Conservation (phyloP, 2,888 invertebrate genomes). For the Stenotaenia linearis region DNA sequence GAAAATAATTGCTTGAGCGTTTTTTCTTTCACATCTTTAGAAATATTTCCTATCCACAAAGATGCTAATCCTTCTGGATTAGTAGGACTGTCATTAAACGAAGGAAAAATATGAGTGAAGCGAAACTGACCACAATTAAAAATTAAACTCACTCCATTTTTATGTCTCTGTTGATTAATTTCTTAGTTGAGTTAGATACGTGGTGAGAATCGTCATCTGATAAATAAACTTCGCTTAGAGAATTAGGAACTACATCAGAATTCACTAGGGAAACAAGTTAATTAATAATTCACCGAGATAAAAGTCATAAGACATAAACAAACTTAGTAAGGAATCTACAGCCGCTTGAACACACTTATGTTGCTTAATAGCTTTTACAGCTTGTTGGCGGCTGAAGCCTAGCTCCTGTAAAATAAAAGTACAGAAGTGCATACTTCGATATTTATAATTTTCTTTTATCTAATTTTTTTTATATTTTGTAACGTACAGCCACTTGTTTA, state of each 20-base stretch:
- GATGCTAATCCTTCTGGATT: conserved; percentile 51
- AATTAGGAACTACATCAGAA: not conserved
- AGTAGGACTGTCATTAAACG: conserved; percentile 43
- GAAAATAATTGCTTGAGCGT: conserved; percentile 48
- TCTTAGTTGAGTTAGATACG: conserved; percentile 35
- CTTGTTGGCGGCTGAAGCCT: conserved; percentile 47
- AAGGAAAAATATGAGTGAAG: conserved; percentile 13
- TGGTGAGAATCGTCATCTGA: conserved; percentile 45
- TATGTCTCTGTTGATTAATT: conserved; percentile 40
- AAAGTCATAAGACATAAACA: not conserved
- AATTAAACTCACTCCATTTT: conserved; percentile 48
- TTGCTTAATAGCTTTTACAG: conserved; percentile 46
- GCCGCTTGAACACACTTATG: conserved; percentile 47
- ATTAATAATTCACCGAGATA: not conserved
- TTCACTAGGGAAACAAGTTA: not conserved
- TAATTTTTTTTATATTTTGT: too few relatives aligned
- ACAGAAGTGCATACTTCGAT: too few relatives aligned
- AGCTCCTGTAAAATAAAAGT: conserved; percentile 44
- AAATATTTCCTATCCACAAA: conserved; percentile 53
- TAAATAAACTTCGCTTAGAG: conserved; percentile 45
- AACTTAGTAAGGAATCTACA: conserved; percentile 45
- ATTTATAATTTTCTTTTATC: too few relatives aligned
- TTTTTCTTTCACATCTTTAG: conserved; percentile 49
- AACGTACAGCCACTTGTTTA: conserved; percentile 46
- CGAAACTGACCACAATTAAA: not conserved